Evolutionary conservation across 2,797 vertebrate genomes (phyloP).

Genomic region (Rhabdophis nuchalis): DNA sequence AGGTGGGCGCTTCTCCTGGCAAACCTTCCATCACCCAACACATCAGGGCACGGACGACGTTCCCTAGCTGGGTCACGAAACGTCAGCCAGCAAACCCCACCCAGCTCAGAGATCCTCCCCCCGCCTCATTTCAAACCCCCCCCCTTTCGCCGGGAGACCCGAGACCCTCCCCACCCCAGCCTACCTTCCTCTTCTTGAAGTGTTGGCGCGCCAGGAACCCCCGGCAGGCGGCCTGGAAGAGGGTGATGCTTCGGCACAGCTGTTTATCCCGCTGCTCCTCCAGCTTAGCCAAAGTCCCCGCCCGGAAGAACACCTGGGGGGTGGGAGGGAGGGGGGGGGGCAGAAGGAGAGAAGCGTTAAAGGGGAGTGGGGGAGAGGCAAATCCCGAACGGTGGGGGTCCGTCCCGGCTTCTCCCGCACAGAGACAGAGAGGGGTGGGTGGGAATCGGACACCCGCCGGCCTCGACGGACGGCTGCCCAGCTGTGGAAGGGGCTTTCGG

Average conservation of each 20-base stretch:
- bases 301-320: slow-evolving; percentile 90
- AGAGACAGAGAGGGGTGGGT: too few species aligned
- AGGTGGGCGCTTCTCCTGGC: too few species aligned
- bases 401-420: neutral
- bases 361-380: too few species aligned
- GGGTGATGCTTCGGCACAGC: slow-evolving; percentile 86
- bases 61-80: neutral
- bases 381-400: neutral
- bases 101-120: neutral
- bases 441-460: neutral
- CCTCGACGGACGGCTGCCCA: neutral
- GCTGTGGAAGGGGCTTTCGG: accelerated
- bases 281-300: slow-evolving; percentile 84
- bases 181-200: slow-evolving; percentile 97
- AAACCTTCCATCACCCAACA: too few species aligned
- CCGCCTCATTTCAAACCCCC: too few species aligned
- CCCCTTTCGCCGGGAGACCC: too few species aligned
- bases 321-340: neutral
- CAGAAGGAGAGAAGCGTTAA: neutral
- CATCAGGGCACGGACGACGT: neutral
- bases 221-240: slow-evolving; percentile 92
- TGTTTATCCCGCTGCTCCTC: slow-evolving; percentile 92
- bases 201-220: slow-evolving; percentile 91
- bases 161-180: neutral
- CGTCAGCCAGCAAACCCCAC: neutral